Evolutionary conservation across 2,797 vertebrate species (phyloP).

Genomic region (Dryobates pubescens): DNA sequence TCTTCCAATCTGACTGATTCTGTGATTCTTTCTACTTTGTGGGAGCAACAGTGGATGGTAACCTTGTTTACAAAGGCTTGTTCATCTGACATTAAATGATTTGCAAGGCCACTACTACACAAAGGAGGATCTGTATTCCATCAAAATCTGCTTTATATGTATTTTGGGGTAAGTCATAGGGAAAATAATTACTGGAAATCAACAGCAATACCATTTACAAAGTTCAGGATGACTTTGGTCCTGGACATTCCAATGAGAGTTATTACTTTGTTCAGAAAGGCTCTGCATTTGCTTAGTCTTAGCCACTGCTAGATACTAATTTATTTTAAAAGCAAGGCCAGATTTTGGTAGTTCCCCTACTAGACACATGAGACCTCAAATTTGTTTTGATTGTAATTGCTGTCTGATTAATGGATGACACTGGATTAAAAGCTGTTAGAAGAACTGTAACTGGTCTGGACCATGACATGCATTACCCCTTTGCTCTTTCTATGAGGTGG

Average conservation of each 20-base stretch:
- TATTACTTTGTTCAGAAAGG: background rate
- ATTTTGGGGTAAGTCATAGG: background rate
- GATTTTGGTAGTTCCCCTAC: constrained; percentile 9
- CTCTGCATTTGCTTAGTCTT: constrained; percentile 2
- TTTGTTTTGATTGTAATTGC: constrained; percentile 20
- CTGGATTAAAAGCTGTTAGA: constrained; percentile 25
- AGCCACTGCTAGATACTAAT: background rate
- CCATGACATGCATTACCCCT: background rate
- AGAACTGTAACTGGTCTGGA: constrained; percentile 24
- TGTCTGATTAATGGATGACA: constrained; percentile 31
- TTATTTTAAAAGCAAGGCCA: constrained; percentile 2
- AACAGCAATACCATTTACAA: background rate
- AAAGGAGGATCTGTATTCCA: background rate
- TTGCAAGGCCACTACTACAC: background rate
- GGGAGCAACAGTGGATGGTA: background rate
- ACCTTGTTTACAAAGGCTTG: background rate
- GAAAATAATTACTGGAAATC: constrained; percentile 1
- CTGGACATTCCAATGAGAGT: background rate
- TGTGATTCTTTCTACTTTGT: background rate
- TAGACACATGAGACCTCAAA: background rate
- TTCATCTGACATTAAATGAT: background rate
- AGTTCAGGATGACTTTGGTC: background rate
- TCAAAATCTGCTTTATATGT: background rate
- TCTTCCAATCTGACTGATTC: too few relatives aligned
- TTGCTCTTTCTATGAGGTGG: background rate